Evolutionary conservation across 2,888 invertebrate species (phyloP).

Genomic region (Strigamia maritima): DNA sequence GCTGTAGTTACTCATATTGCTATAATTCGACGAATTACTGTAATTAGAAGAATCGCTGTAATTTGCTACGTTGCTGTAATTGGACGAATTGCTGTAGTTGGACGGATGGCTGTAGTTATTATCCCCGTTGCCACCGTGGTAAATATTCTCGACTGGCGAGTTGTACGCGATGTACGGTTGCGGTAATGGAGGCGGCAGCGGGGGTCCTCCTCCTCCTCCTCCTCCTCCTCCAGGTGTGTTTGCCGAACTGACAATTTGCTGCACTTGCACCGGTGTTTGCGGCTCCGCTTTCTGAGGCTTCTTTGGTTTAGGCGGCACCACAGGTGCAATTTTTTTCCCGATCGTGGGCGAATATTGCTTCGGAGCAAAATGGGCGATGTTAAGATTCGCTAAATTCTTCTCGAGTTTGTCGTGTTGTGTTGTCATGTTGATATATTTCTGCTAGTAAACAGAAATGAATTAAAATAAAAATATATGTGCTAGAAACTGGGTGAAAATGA

Average conservation of each 20-base stretch:
- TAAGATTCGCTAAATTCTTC: constrained; percentile 38
- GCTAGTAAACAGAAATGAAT: neutral
- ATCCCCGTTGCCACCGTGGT: constrained; percentile 39
- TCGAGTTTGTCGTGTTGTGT: constrained; percentile 39
- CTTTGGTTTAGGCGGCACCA: constrained; percentile 43
- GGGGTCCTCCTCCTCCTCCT: too few species aligned
- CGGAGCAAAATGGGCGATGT: constrained; percentile 41
- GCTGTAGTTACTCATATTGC: constrained; percentile 42
- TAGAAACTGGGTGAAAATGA: neutral
- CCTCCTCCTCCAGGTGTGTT: neutral
- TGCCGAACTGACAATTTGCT: neutral
- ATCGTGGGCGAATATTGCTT: constrained; percentile 42
- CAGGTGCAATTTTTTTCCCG: constrained; percentile 43
- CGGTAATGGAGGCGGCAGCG: constrained; percentile 28
- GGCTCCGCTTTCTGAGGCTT: constrained; percentile 35
- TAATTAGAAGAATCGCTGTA: constrained; percentile 43
- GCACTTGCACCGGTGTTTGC: constrained; percentile 8
- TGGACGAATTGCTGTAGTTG: constrained; percentile 43
- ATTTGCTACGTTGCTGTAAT: constrained; percentile 43
- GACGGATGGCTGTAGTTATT: constrained; percentile 43
- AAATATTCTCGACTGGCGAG: neutral
- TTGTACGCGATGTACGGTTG: neutral
- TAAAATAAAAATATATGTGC: neutral
- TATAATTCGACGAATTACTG: constrained; percentile 43
- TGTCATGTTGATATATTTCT: constrained; percentile 37